Conservation (phyloP, 2,888 invertebrate species). For the Aethes cnicana region DNA sequence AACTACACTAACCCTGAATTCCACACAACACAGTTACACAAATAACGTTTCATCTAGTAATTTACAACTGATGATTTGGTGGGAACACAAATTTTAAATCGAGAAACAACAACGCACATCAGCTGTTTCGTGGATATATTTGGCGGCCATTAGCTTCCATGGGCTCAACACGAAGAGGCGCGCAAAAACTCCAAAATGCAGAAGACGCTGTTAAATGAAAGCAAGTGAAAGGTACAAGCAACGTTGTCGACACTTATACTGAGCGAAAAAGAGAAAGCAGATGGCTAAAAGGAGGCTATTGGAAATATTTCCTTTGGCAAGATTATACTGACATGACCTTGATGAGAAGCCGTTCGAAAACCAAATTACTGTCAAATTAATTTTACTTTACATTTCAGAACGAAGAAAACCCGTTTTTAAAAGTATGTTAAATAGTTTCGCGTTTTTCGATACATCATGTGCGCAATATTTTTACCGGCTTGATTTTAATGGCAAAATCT, state of each 20-base stretch:
- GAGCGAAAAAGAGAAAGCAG: constrained; percentile 43
- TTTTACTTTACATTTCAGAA: neutral
- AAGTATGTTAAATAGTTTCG: neutral
- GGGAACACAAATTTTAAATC: constrained; percentile 50
- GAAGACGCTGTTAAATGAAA: constrained; percentile 23
- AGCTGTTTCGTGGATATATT: constrained; percentile 75
- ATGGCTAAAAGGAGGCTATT: constrained; percentile 37
- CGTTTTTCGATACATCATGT: too few relatives aligned
- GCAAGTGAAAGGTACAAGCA: constrained; percentile 20
- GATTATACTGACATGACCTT: constrained; percentile 58
- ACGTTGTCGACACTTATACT: constrained; percentile 14
- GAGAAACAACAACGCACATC: constrained; percentile 72
- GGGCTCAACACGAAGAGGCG: constrained; percentile 44
- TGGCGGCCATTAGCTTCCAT: constrained; percentile 76
- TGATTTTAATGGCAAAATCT: too few relatives aligned
- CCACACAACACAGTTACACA: constrained; percentile 59
- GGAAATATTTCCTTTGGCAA: constrained; percentile 38
- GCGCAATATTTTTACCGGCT: too few relatives aligned
- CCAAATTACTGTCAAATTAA: neutral
- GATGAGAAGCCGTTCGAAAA: constrained; percentile 34
- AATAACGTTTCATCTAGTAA: constrained; percentile 69
- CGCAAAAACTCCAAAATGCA: constrained; percentile 37
- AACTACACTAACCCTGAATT: constrained; percentile 71
- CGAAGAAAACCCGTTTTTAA: neutral
- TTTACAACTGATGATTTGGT: constrained; percentile 44